These are phyloP conservation scores for Cancer borealis DNA, from an alignment of 2,888 invertebrate species.

Conservation along the genomic window DNA sequence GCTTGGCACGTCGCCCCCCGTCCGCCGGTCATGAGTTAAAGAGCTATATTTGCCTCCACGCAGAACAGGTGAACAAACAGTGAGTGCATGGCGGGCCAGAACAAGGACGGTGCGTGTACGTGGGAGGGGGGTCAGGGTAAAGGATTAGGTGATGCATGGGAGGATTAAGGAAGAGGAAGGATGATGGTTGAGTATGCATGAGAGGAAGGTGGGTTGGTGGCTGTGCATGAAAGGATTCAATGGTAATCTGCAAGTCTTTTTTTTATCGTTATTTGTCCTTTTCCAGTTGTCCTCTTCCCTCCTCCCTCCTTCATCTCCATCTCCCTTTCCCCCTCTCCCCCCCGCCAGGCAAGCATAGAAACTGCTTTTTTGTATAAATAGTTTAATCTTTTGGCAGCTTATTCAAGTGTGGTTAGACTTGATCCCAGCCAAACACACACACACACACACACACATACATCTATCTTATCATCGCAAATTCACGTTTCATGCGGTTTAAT, in stretches of 20 bases:
- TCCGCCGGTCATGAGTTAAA: background rate
- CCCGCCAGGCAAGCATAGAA: background rate
- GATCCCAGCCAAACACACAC: background rate
- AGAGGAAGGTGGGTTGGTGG: background rate
- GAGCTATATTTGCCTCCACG: background rate
- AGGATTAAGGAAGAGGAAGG: background rate
- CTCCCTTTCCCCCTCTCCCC: background rate
- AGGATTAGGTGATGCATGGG: background rate
- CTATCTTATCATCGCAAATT: background rate
- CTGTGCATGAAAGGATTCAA: background rate
- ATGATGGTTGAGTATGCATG: background rate
- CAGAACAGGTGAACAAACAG: background rate
- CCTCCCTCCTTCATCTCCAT: background rate
- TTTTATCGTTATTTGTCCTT: background rate
- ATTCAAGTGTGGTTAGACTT: background rate
- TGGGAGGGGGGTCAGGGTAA: background rate
- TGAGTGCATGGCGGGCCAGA: background rate
- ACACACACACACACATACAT: conserved; percentile 27
- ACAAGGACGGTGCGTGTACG: background rate
- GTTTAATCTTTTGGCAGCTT: background rate
- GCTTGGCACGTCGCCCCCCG: background rate
- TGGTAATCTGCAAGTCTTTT: background rate
- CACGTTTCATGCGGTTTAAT: background rate
- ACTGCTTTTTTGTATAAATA: background rate
- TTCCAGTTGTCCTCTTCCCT: background rate